Conservation (phyloP, 2,113 vertebrate species). For the Fregetta grallaria region DNA sequence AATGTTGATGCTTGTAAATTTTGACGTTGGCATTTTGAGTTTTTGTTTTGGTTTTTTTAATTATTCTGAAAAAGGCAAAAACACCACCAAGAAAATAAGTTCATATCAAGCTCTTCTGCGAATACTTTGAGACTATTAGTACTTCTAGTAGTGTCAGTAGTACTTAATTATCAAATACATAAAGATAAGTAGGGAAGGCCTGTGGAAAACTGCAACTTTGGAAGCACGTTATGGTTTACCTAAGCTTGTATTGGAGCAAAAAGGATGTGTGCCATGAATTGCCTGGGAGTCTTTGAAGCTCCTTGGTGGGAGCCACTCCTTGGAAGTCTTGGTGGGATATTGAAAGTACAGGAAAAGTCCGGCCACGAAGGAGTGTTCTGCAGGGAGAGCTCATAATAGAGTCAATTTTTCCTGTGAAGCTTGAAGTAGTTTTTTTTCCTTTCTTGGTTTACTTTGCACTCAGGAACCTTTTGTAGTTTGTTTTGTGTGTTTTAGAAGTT, state of each 20-base stretch:
- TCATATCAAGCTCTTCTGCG: background rate
- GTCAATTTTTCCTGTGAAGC: background rate
- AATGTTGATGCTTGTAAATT: background rate
- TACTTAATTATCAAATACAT: background rate
- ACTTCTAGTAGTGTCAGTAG: background rate
- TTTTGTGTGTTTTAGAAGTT: background rate
- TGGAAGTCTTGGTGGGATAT: background rate
- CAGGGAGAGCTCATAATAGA: background rate
- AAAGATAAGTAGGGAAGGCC: background rate
- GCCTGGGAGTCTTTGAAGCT: background rate
- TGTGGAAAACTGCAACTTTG: background rate
- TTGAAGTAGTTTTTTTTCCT: background rate
- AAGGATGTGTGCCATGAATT: background rate
- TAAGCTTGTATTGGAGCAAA: background rate
- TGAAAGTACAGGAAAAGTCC: background rate
- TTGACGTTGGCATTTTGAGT: background rate
- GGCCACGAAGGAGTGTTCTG: background rate
- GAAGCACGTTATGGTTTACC: fast-evolving
- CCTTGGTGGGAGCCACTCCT: too few species aligned
- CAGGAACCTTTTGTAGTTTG: background rate
- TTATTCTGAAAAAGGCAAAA: background rate
- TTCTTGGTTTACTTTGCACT: background rate
- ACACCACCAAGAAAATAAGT: background rate
- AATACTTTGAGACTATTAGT: background rate
- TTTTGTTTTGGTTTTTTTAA: background rate